Evolutionary conservation across 1,140 invertebrate genomes (phyloP), one percentile per base, ranked within the genome.

Genomic region (Condylostylus longicornis): DNA sequence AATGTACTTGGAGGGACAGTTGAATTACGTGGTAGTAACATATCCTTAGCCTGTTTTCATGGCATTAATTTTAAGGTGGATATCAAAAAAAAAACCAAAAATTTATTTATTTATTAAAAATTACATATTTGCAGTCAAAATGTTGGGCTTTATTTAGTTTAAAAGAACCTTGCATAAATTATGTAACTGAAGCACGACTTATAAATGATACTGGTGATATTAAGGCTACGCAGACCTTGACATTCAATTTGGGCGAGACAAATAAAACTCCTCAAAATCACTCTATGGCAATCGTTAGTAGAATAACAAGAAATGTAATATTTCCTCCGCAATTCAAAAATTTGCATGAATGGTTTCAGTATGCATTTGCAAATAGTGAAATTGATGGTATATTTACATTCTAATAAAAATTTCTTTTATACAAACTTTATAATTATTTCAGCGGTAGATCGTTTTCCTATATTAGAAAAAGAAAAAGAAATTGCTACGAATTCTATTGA

Each of bases 121-220:
- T 4, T 12, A 4, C 10, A 19, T n/a, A 13, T 30, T 31, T 37
- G 9, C 17, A 60, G 51, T 68, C 89, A 19, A 96, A 95, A 64
- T 90, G 82, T 2, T 98, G 93, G 91, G 91, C 90, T 2, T 54
- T 96, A 19, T 97, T 97, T 58, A 93, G 85, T 41, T 65, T 98
- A 33, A 84, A 87, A 58, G 87, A 96, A 46, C 90, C 91, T 0
- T 87, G 78, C 42, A 95, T 97, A 41, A 87, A 81, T 48, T 97
- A 97, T 66, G 79, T 87, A 14, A 94, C 91, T 0, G 90, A 96
- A 63, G 87, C 88, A 2, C 86, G 93, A 58, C 80, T 88, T 61
- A 72, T 85, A 28, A 48, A 55, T 27, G 46, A 56, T 6, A 42
- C 44, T 10, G 44, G 39, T 9, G 54, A 61, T 7, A 53, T 81